A percentile compares a stretch with the other conserved stretches of the same genome.
Conservation (phyloP, 2,797 vertebrate genomes). For the Anguilla obscura region DNA sequence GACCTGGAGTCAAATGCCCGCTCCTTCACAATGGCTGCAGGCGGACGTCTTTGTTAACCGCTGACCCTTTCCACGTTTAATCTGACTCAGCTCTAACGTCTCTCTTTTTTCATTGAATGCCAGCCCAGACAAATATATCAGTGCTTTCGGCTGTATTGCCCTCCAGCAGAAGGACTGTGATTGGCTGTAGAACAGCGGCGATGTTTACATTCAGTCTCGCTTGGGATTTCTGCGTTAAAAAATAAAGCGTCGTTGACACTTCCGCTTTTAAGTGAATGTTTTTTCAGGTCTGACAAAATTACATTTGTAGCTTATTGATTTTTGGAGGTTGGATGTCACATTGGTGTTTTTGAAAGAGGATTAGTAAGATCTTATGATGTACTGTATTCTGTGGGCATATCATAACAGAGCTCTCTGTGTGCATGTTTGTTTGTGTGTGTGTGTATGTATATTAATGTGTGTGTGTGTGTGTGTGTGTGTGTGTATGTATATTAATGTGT, state of each 20-base stretch:
- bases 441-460: no score
- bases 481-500: not conserved
- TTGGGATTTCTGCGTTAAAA: not conserved
- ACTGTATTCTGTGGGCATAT: not conserved
- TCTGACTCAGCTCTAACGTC: not conserved
- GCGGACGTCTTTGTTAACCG: not conserved
- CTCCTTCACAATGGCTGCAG: not conserved
- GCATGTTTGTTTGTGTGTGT: not conserved
- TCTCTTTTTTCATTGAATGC: not conserved
- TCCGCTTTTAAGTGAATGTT: not conserved
- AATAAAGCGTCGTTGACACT: not conserved
- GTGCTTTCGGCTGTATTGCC: conserved; percentile 26
- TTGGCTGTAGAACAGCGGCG: not conserved
- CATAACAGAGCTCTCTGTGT: not conserved
- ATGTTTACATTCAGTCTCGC: not conserved
- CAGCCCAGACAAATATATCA: conserved; percentile 25
- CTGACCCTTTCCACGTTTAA: not conserved
- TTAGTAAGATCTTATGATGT: not conserved
- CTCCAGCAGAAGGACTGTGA: no score
- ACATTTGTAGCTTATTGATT: not conserved
- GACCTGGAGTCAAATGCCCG: not conserved
- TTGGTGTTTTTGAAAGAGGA: not conserved
- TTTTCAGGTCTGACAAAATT: not conserved
- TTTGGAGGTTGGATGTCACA: not conserved
- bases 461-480: no score